Evolutionary conservation across 1,140 invertebrate species (phyloP).

Genomic region (Euschistus heros): DNA sequence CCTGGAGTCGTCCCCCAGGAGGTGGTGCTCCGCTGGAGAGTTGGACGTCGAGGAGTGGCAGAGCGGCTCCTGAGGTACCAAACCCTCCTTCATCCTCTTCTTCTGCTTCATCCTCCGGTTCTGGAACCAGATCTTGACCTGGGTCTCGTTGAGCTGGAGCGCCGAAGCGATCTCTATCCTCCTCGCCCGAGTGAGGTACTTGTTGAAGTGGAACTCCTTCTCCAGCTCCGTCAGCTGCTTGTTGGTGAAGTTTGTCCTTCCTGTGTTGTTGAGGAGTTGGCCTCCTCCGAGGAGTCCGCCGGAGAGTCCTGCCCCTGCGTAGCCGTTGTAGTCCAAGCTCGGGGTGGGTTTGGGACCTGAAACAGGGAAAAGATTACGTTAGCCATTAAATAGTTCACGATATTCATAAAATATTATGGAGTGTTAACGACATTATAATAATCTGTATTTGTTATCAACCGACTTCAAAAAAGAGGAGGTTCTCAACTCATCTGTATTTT

Average conservation of each 20-base stretch:
- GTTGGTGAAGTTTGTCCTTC: constrained; percentile 96
- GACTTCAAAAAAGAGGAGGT: too few relatives aligned
- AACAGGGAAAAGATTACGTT: background rate
- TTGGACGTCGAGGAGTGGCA: background rate
- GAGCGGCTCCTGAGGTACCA: constrained; percentile 14
- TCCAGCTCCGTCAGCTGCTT: constrained; percentile 97
- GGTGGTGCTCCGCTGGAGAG: constrained; percentile 6
- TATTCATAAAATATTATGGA: too few relatives aligned
- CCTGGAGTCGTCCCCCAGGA: constrained; percentile 5
- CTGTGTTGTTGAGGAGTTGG: constrained; percentile 55
- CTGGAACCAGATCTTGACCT: constrained; percentile 89
- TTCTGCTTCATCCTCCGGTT: constrained; percentile 90
- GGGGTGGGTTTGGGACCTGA: constrained; percentile 1
- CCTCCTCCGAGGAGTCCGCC: background rate
- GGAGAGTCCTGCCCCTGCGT: background rate
- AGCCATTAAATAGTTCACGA: too few relatives aligned
- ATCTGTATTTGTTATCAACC: too few relatives aligned
- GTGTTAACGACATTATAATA: too few relatives aligned
- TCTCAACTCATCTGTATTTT: too few relatives aligned
- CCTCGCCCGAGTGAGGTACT: constrained; percentile 91
- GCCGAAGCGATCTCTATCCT: constrained; percentile 95
- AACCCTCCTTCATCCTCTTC: constrained; percentile 64
- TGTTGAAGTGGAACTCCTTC: constrained; percentile 99
- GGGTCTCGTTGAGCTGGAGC: constrained; percentile 93
- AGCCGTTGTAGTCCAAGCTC: background rate